These are phyloP conservation scores for Mormyrus lacerda DNA, from an alignment of 2,113 vertebrate species.

Conservation along the genomic window DNA sequence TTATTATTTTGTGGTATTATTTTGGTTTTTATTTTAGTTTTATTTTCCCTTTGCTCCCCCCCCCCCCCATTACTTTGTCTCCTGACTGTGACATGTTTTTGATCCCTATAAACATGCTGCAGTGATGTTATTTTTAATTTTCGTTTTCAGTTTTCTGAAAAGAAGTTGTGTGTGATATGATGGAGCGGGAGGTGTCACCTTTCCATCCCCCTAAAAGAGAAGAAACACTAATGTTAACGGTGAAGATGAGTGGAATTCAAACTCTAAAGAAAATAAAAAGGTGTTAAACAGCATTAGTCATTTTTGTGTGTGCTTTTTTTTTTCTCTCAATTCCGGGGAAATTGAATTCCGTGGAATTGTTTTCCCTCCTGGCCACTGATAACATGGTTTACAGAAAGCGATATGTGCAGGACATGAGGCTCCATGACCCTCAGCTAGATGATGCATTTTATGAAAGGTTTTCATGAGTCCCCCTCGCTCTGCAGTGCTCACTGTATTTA, in stretches of 20 bases:
- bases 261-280: constrained; percentile 45
- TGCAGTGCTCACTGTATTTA: neutral
- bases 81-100: constrained; percentile 57
- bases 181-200: constrained; percentile 35
- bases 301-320: neutral
- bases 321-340: neutral
- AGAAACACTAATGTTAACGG: constrained; percentile 62
- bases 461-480: neutral
- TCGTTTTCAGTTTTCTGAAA: constrained; percentile 45
- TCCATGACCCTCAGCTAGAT: neutral
- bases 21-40: constrained; percentile 19
- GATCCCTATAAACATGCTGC: constrained; percentile 50
- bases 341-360: neutral
- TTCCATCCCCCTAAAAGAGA: constrained; percentile 49
- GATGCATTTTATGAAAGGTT: neutral
- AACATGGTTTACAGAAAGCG: neutral
- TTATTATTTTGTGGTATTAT: constrained; percentile 51
- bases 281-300: constrained; percentile 43
- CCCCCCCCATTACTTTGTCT: constrained; percentile 50
- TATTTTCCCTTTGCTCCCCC: constrained; percentile 40
- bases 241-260: constrained; percentile 54
- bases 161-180: constrained; percentile 40
- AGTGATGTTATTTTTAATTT: constrained; percentile 49
- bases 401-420: neutral
- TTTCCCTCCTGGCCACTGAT: neutral